Percentiles rank a stretch among this genome's conserved stretches.
These are phyloP conservation scores for Diplosoma virens DNA, from an alignment of 23 tunicate genomes.

Conservation along the genomic window DNA sequence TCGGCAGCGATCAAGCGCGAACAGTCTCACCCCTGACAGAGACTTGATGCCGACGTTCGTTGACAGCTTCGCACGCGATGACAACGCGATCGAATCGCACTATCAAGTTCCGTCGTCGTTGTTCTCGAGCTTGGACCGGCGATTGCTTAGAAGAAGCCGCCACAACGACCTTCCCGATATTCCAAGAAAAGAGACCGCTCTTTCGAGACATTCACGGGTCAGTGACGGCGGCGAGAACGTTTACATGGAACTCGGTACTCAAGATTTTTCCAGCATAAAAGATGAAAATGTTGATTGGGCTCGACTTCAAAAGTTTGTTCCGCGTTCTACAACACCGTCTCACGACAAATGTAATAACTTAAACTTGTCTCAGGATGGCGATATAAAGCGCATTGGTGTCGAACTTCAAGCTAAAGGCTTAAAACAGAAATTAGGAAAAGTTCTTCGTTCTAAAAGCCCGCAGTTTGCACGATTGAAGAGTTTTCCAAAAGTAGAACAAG, in stretches of 20 bases:
- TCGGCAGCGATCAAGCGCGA: not conserved
- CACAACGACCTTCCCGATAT: not conserved
- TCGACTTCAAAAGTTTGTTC: not conserved
- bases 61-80: not conserved
- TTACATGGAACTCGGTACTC: constrained; percentile 34
- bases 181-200: not conserved
- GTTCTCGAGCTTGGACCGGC: constrained; percentile 35
- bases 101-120: constrained; percentile 31
- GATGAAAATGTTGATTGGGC: too few species aligned
- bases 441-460: not conserved
- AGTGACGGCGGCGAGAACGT: constrained; percentile 27
- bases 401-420: too few species aligned
- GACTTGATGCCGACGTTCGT: not conserved
- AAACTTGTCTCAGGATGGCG: too few species aligned
- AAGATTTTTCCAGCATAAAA: too few species aligned
- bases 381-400: too few species aligned
- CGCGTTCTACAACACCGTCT: not conserved
- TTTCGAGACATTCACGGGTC: not conserved
- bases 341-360: not conserved
- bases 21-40: not conserved
- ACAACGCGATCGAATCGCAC: too few species aligned
- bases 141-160: not conserved
- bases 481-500: constrained; percentile 4
- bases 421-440: too few species aligned
- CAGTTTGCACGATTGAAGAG: not conserved